Conservation (phyloP, 2,797 vertebrate species). For the Petrocephalus schoutedeni region DNA sequence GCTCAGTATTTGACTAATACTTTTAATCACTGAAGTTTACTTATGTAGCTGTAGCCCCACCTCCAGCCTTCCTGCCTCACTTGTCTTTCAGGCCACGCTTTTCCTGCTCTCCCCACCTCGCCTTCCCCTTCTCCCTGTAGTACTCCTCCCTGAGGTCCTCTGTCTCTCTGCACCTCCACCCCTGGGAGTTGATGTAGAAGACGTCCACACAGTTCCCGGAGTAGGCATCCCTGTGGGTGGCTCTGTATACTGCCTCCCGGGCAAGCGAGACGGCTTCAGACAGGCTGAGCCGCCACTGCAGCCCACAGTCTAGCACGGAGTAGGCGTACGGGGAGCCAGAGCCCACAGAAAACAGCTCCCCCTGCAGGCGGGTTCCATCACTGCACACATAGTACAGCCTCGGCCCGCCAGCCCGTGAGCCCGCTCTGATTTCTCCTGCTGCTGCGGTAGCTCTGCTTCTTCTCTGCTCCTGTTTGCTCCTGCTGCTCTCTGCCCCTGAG, state of each 20-base stretch:
- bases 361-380: constrained; percentile 67
- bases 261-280: constrained; percentile 58
- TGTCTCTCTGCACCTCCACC: constrained; percentile 67
- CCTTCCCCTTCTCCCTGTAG: constrained; percentile 49
- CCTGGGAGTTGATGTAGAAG: constrained; percentile 66
- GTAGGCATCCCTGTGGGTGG: constrained; percentile 45
- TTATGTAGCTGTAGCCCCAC: neutral
- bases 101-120: constrained; percentile 35
- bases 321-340: constrained; percentile 79
- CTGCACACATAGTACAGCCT: constrained; percentile 77
- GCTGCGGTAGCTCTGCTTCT: neutral
- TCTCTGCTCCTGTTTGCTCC: neutral
- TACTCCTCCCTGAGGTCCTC: constrained; percentile 64
- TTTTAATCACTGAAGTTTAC: neutral
- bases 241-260: constrained; percentile 69
- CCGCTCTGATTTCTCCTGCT: neutral
- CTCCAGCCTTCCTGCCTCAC: neutral
- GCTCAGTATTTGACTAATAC: neutral
- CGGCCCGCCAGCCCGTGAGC: constrained; percentile 51
- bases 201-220: constrained; percentile 59
- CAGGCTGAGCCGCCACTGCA: constrained; percentile 60
- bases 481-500: neutral
- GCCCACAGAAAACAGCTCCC: constrained; percentile 70
- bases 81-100: neutral
- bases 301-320: constrained; percentile 65